These are phyloP conservation scores for Parnassius mnemosyne DNA, from an alignment of 2,888 invertebrate genomes.

Conservation along the genomic window DNA sequence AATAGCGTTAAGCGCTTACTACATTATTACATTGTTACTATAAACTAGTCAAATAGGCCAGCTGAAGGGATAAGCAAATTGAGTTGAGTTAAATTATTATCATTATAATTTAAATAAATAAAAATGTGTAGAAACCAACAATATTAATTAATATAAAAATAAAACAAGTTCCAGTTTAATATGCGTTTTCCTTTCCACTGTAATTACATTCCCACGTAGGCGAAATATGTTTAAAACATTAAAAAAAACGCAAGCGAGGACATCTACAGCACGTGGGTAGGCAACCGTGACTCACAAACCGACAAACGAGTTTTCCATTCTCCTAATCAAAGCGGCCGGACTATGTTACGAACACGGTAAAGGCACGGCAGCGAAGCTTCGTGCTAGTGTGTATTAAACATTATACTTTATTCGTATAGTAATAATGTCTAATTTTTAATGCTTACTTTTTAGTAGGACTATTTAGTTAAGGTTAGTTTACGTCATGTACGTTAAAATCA, in stretches of 20 bases:
- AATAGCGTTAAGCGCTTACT: no score
- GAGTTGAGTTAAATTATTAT: not conserved
- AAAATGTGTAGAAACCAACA: not conserved
- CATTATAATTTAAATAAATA: not conserved
- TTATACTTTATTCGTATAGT: no score
- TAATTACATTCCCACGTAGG: constrained; percentile 9
- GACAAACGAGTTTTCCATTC: constrained; percentile 24
- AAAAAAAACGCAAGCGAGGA: constrained; percentile 15
- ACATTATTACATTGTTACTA: no score
- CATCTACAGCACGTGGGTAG: constrained; percentile 19
- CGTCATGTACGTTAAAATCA: no score
- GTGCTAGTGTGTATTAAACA: no score
- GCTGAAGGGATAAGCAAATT: no score
- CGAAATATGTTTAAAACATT: not conserved
- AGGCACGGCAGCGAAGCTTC: not conserved
- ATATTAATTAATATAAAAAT: not conserved
- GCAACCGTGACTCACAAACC: constrained; percentile 21
- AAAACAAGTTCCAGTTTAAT: not conserved
- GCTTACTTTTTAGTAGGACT: no score
- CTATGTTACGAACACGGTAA: constrained; percentile 2
- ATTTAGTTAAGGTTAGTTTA: no score
- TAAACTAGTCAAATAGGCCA: no score
- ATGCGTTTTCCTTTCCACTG: not conserved
- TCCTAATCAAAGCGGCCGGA: constrained; percentile 16
- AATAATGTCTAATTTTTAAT: no score